Evolutionary conservation across 1,140 invertebrate genomes (phyloP).

Genomic region (Macrobrachium rosenbergii): DNA sequence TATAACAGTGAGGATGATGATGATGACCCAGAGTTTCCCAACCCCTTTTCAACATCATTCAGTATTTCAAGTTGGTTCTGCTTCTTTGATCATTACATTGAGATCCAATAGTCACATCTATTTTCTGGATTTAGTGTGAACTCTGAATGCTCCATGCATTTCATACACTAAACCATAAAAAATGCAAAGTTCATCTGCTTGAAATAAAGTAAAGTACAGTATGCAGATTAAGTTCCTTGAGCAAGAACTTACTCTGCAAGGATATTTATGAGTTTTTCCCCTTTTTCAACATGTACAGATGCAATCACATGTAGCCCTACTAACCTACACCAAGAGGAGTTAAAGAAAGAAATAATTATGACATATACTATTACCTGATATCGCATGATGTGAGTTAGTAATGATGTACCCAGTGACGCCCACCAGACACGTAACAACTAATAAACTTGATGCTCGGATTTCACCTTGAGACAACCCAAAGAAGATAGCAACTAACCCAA

Average conservation of each 20-base stretch:
- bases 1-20: no score
- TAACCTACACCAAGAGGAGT: background rate
- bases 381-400: conserved; percentile 2
- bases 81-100: no score
- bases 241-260: no score
- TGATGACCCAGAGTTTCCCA: no score
- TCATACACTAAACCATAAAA: no score
- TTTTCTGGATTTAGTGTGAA: no score
- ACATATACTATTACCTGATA: background rate
- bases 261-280: background rate
- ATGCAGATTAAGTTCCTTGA: no score
- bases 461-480: conserved; percentile 46
- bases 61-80: no score
- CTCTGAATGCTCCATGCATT: no score
- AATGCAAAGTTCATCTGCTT: no score
- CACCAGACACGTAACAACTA: conserved; percentile 21
- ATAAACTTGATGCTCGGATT: conserved; percentile 6
- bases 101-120: no score
- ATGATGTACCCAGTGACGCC: conserved; percentile 36
- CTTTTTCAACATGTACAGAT: background rate
- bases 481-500: conserved; percentile 41
- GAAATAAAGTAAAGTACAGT: background rate
- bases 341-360: background rate
- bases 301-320: background rate
- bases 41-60: no score